A percentile compares a stretch with the other conserved stretches of the same genome.
Evolutionary conservation across 2,797 vertebrate genomes (phyloP).

Genomic region (Gymnothorax reevesii): DNA sequence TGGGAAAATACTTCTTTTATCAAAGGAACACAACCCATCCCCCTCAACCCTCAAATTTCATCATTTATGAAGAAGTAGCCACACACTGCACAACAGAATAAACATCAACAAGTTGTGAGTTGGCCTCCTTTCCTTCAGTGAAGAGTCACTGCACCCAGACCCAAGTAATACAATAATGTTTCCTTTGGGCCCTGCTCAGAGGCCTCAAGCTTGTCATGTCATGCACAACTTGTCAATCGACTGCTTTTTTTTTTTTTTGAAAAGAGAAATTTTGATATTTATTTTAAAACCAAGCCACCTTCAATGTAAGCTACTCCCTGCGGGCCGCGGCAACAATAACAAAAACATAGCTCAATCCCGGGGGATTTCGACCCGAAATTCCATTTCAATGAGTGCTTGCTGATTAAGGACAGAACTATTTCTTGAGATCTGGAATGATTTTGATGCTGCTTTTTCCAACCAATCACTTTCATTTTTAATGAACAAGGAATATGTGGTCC

Average conservation of each 20-base stretch:
- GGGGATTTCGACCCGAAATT: background rate
- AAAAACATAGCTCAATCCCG: background rate
- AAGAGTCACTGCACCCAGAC: slow-evolving; percentile 15
- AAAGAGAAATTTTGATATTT: background rate
- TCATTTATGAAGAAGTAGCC: slow-evolving; percentile 52
- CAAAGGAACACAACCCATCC: slow-evolving; percentile 51
- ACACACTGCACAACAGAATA: slow-evolving; percentile 44
- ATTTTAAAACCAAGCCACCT: background rate
- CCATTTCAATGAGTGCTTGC: background rate
- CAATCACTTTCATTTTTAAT: background rate
- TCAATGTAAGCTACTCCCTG: background rate
- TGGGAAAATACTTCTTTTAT: slow-evolving; percentile 72
- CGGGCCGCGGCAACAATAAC: background rate
- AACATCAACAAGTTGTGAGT: slow-evolving; percentile 45
- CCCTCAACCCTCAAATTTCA: slow-evolving; percentile 21
- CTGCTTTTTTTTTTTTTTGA: background rate
- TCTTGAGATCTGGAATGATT: background rate
- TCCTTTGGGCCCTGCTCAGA: background rate
- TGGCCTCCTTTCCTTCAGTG: slow-evolving; percentile 42
- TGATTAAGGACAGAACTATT: background rate
- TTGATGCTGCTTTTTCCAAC: background rate
- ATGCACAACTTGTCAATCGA: slow-evolving; percentile 3
- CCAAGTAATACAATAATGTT: slow-evolving; percentile 27
- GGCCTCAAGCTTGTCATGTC: background rate
- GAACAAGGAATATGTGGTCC: background rate